Conservation (phyloP, 2,113 vertebrate species). For the Emberiza fucata region DNA sequence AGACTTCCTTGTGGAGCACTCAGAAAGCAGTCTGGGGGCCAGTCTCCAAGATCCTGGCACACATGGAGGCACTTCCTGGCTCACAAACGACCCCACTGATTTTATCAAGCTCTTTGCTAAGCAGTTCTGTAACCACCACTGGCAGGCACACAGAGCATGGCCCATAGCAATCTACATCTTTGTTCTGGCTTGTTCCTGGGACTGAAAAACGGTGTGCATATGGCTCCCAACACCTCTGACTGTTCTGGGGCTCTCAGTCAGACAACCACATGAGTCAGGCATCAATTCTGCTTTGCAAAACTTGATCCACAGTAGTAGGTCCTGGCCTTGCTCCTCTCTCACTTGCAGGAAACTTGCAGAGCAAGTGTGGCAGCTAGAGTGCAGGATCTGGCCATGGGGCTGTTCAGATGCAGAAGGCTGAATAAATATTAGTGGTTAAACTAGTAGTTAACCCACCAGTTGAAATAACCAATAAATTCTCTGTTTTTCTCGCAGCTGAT, state of each 20-base stretch:
- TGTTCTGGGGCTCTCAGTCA: neutral
- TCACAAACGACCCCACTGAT: neutral
- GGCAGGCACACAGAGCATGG: neutral
- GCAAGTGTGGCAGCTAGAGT: neutral
- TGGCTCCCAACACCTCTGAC: neutral
- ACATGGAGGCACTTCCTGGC: neutral
- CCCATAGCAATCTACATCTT: neutral
- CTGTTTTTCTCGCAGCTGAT: neutral
- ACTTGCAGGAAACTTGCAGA: neutral
- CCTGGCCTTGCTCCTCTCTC: neutral
- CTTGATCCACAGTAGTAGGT: accelerated
- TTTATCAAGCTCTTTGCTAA: neutral
- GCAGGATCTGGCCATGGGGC: neutral
- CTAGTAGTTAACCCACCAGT: neutral
- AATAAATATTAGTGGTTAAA: slow-evolving; percentile 21
- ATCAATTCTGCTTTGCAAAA: neutral
- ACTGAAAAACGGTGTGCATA: neutral
- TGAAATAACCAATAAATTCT: slow-evolving; percentile 36
- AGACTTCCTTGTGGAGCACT: neutral
- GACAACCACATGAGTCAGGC: neutral
- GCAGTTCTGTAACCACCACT: neutral
- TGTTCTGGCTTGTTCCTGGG: neutral
- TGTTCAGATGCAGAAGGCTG: slow-evolving; percentile 1
- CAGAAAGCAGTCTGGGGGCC: neutral
- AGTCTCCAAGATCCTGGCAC: neutral